phyloP scores from a whole-genome alignment of 2,888 invertebrate species.

The Odontothrips loti region DNA sequence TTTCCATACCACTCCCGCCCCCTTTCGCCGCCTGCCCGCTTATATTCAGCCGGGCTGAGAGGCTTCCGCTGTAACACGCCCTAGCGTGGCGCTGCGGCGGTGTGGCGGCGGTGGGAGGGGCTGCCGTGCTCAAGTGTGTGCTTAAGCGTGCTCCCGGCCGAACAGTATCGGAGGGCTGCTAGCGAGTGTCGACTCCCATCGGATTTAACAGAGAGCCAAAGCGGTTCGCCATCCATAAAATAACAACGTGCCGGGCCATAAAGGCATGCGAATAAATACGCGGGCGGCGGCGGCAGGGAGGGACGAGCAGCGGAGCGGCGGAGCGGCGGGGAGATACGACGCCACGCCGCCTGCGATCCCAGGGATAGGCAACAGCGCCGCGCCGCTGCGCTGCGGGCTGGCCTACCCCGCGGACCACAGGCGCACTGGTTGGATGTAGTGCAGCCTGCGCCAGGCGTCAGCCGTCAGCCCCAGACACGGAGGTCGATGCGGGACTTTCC shows the following conservation, averaged over 20 bases:
- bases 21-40: not conserved
- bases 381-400: not conserved
- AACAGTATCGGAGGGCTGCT: not conserved
- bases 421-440: not conserved
- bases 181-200: not conserved
- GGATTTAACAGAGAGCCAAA: not conserved
- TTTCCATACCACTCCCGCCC: too few species aligned
- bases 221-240: slow-evolving; percentile 19
- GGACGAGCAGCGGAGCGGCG: not conserved
- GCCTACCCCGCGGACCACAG: not conserved
- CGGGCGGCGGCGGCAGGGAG: not conserved
- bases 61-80: not conserved
- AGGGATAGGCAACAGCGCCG: not conserved
- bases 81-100: not conserved
- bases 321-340: not conserved
- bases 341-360: not conserved
- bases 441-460: too few species aligned
- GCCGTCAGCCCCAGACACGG: too few species aligned
- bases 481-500: too few species aligned
- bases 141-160: not conserved
- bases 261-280: slow-evolving; percentile 19
- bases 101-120: not conserved
- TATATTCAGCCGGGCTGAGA: slow-evolving; percentile 7
- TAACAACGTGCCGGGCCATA: not conserved
- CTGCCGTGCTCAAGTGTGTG: slow-evolving; percentile 7